Conservation (phyloP, 1,140 invertebrate genomes). For the Pectinophora gossypiella region DNA sequence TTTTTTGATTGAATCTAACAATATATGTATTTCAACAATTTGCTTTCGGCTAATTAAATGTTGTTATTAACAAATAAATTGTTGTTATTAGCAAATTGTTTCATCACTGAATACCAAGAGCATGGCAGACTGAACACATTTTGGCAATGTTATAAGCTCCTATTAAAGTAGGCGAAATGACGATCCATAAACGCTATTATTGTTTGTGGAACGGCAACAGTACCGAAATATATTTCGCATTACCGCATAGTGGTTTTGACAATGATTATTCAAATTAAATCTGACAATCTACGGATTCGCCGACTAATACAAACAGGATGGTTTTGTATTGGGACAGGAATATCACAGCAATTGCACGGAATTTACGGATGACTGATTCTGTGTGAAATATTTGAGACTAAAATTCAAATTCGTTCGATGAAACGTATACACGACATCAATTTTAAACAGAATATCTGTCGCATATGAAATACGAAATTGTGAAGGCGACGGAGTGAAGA, state of each 20-base stretch:
- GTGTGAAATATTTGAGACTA: not conserved
- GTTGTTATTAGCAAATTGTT: no score
- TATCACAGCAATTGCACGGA: not conserved
- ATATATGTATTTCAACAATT: no score
- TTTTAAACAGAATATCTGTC: not conserved
- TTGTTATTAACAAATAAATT: no score
- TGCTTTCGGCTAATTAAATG: no score
- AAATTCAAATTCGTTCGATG: not conserved
- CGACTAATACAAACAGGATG: not conserved
- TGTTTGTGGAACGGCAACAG: not conserved
- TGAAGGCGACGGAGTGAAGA: not conserved
- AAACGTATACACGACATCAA: not conserved
- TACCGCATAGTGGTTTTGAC: not conserved
- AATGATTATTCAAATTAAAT: constrained; percentile 2
- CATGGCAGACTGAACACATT: no score
- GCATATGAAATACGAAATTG: not conserved
- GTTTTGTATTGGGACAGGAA: not conserved
- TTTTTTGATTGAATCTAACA: no score
- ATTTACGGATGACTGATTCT: no score
- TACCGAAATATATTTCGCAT: no score
- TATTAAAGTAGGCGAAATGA: no score
- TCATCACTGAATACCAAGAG: no score
- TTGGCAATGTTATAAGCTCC: no score
- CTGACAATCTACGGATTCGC: not conserved
- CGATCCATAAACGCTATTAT: no score